Percentiles rank a stretch among this genome's conserved stretches.
phyloP scores from a whole-genome alignment of 2,113 vertebrate genomes.

The Equus przewalskii region DNA sequence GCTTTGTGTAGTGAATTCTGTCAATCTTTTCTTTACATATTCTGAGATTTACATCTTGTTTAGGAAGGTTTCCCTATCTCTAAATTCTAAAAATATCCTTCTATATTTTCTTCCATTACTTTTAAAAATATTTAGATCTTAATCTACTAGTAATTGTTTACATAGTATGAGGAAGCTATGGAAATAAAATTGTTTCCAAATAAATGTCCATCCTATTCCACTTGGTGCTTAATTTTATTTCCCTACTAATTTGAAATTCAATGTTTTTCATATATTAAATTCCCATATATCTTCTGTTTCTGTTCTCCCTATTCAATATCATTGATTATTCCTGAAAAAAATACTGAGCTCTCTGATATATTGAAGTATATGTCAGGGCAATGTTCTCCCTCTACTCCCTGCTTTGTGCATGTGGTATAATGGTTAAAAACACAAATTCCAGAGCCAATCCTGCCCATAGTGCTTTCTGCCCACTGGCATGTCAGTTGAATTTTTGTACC shows the following conservation, averaged over 20 bases:
- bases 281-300: neutral
- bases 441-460: neutral
- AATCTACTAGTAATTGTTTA: neutral
- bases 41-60: neutral
- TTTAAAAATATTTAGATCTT: neutral
- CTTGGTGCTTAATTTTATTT: constrained; percentile 43
- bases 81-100: neutral
- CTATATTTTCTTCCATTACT: constrained; percentile 41
- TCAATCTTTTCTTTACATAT: neutral
- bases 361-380: neutral
- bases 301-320: neutral
- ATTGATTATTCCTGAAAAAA: neutral
- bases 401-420: neutral
- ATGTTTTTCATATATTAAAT: neutral
- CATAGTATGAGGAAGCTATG: neutral
- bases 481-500: neutral
- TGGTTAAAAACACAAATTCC: neutral
- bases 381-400: neutral
- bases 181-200: constrained; percentile 20
- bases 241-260: neutral
- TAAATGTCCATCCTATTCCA: neutral
- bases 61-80: neutral
- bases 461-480: neutral
- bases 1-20: constrained; percentile 9
- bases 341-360: neutral